Conservation (phyloP, 2,888 invertebrate genomes). For the Hipparchia semele region DNA sequence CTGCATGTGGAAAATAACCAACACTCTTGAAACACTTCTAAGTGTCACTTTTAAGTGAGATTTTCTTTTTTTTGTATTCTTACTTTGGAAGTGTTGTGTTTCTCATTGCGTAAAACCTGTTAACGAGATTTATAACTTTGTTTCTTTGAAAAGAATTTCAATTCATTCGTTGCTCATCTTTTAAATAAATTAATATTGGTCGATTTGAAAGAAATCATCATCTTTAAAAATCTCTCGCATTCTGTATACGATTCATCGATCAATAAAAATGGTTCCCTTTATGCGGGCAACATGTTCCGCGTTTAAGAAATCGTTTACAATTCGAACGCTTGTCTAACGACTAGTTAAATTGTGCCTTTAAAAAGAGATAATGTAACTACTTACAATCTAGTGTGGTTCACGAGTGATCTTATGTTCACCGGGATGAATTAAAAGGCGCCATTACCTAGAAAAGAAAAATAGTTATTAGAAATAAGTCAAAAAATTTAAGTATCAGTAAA, state of each 20-base stretch:
- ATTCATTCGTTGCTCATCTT: background rate
- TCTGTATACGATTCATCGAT: background rate
- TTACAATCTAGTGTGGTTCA: constrained; percentile 66
- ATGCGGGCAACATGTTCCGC: too few relatives aligned
- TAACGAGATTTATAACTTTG: background rate
- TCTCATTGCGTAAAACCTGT: background rate
- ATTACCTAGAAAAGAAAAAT: constrained; percentile 62
- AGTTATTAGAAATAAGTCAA: constrained; percentile 7
- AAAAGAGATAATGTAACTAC: constrained; percentile 44
- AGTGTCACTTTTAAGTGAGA: background rate
- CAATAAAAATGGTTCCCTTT: too few relatives aligned
- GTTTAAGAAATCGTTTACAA: too few relatives aligned
- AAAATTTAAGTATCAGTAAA: too few relatives aligned
- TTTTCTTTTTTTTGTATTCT: background rate
- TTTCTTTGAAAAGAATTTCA: background rate
- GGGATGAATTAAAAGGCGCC: constrained; percentile 64
- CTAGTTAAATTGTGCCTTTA: background rate
- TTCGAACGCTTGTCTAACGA: background rate
- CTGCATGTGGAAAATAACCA: constrained; percentile 1
- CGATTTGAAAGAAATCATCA: background rate
- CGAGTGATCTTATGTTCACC: constrained; percentile 59
- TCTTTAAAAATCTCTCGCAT: background rate
- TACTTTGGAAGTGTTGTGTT: background rate
- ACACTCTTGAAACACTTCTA: background rate
- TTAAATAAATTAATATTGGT: background rate